Percentiles rank a stretch among this genome's conserved stretches.
Conservation (phyloP, 1,140 invertebrate genomes). For the Dendrolimus kikuchii region DNA sequence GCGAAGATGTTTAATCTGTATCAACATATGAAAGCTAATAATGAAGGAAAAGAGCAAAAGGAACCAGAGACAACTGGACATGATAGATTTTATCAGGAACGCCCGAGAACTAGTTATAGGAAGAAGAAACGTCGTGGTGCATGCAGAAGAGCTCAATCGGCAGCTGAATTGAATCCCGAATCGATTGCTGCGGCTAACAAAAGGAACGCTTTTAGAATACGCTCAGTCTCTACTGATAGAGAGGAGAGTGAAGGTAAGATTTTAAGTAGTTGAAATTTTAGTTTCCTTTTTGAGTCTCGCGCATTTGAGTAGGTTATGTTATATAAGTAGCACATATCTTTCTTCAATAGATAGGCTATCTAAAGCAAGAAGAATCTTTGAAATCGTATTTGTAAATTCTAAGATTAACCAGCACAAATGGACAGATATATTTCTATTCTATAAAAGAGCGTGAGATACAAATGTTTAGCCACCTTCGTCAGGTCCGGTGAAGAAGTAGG, state of each 20-base stretch:
- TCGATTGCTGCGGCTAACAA: constrained; percentile 77
- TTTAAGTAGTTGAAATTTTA: background rate
- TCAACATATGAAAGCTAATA: constrained; percentile 78
- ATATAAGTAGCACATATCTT: too few species aligned
- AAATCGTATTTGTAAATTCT: too few species aligned
- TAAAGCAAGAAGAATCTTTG: too few species aligned
- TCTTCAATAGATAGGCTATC: too few species aligned
- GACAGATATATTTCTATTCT: too few species aligned
- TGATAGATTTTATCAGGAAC: constrained; percentile 81
- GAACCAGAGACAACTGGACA: constrained; percentile 80
- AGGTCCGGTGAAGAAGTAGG: too few species aligned
- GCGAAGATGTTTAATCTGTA: constrained; percentile 84
- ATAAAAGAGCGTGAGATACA: too few species aligned
- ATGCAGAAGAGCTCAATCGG: constrained; percentile 79
- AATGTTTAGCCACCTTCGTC: too few species aligned
- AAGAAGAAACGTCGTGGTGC: constrained; percentile 72
- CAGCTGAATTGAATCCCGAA: constrained; percentile 80
- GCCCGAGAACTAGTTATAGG: constrained; percentile 72
- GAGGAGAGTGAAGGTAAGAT: constrained; percentile 66
- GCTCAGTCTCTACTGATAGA: constrained; percentile 72
- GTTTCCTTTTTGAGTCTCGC: background rate
- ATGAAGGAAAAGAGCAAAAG: constrained; percentile 74
- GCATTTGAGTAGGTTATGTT: too few species aligned
- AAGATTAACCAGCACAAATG: too few species aligned
- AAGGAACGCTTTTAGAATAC: constrained; percentile 71